Evolutionary conservation across 1,140 invertebrate species (phyloP), one percentile per base, ranked within the genome.

Genomic region (Trissolcus basalis): DNA sequence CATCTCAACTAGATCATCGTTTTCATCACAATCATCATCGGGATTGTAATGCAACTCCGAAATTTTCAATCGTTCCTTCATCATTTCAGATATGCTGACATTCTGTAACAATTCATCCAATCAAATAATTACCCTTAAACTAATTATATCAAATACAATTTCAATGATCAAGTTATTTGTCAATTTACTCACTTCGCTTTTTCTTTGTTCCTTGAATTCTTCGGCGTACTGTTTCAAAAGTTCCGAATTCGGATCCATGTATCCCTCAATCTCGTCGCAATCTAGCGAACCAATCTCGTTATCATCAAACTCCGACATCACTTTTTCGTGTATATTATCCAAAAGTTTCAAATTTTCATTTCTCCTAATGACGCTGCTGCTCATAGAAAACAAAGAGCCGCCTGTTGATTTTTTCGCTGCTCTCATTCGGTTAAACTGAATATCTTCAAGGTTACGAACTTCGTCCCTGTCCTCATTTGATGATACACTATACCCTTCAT

Each of bases 261-360:
- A 87, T 4, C 96, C 96, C 82, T 97, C 96, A 43, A 97, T 96
- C 82, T 97, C 96, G 78, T 97, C 96, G 78, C 92, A 90, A 78
- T 97, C 95, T 15, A 98, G 84, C 12, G 96, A 92, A 4, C 96
- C 97, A 51, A 98, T 93, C 88, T 97, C 96, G 19, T 91, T 93
- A 68, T 98, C 96, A 82, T 97, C 94, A 82, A 98, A 98, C 61
- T 91, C 91, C 13, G 92, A 92, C 88, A 93, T 96, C 88, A 96
- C 95, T 87, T 93, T 92, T 89, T 99, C 97, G 90, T 99, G 98
- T 81, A 93, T 91, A 81, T 97, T 93, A 90, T 99, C 97, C 0
- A 99, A 85, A 27, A 96, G 82, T 0, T 92, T 91, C 0, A 98
- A 88, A 49, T 95, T 93, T 58, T 96, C 91, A 87, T 97, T 98